Evolutionary conservation across 2,888 invertebrate genomes (phyloP), one percentile per base, ranked within the genome.

Genomic region (Chrysina gloriosa): DNA sequence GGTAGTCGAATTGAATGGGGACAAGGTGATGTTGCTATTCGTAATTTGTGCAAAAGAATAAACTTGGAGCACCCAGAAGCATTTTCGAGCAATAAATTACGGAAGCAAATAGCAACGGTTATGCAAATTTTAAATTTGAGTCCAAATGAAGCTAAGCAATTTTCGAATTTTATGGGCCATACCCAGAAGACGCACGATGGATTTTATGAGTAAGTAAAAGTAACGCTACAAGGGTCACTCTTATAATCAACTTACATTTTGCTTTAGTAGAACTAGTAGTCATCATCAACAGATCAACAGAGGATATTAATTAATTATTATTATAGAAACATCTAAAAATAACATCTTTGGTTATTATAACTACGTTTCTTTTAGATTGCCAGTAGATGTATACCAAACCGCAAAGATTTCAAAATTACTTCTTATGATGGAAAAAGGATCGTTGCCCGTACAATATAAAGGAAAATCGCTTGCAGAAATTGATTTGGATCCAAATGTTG

Each of bases 61-160:
- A 65, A 68, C 2, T 63, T 76, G 47, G 56, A 76, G 70, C 52
- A 72, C 52, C 70, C 73, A 6, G 42, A 63, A 42, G 71, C 74
- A 4, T 72, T 77, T 52, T 54, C 74, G 1, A 75, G 74, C 21
- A 77, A 76, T 54, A 74, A 71, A 48, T 66, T 77, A 64, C 42
- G 76, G 42, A 77, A 76, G 54, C 75, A 76, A 9, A 75, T 77
- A 31, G 76, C 76, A 7, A 75, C 75, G 1, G 72, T 73, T 4
- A 73, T 68, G 65, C 75, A 77, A 70, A 66, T 76, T 14, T 63
- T 77, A 5, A 75, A 67, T 71, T 63, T 77, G 47, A 48, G 67
- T 0, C 65, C 54, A 36, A 70, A 19, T 52, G 73, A 70, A 47
- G 61, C 11, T 68, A 76, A 64, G 29, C 65, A 74, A 69, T 71